Conservation (phyloP, 1,140 invertebrate genomes). For the Drosophila santomea region DNA sequence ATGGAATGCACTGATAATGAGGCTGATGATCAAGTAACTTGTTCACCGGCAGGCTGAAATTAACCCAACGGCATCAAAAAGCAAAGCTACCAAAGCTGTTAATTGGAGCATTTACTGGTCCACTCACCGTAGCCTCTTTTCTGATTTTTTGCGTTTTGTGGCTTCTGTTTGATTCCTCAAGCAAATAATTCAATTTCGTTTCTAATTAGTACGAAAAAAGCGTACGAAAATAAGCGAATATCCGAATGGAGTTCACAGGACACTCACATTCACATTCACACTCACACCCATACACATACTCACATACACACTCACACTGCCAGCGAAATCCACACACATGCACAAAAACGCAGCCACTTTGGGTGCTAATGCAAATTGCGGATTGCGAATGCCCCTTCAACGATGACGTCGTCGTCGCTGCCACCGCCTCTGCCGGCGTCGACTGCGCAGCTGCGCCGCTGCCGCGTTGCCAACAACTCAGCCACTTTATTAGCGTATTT, state of each 20-base stretch:
- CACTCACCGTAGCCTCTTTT: not conserved
- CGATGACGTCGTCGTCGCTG: slow-evolving; percentile 8
- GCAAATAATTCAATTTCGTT: slow-evolving; percentile 82
- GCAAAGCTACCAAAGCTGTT: slow-evolving; percentile 17
- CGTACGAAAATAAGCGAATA: slow-evolving; percentile 48
- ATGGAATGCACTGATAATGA: too few relatives aligned
- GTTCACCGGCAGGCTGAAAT: not conserved
- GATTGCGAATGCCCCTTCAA: slow-evolving; percentile 50
- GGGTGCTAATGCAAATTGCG: slow-evolving; percentile 77
- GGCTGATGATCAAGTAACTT: not conserved
- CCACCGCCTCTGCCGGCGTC: slow-evolving; percentile 6
- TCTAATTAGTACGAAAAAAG: slow-evolving; percentile 77
- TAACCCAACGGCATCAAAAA: slow-evolving; percentile 8
- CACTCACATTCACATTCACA: not conserved
- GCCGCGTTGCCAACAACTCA: slow-evolving; percentile 58
- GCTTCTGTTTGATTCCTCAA: slow-evolving; percentile 73
- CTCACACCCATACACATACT: slow-evolving; percentile 13
- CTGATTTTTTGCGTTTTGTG: slow-evolving; percentile 35
- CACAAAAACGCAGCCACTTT: slow-evolving; percentile 77
- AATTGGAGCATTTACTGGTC: slow-evolving; percentile 47
- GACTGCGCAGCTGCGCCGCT: slow-evolving; percentile 20
- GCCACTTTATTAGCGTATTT: slow-evolving; percentile 83
- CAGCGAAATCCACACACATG: slow-evolving; percentile 14
- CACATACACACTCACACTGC: slow-evolving; percentile 9
- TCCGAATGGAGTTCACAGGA: slow-evolving; percentile 14